Conservation (phyloP, 2,888 invertebrate species). For the Phaedon cochleariae region DNA sequence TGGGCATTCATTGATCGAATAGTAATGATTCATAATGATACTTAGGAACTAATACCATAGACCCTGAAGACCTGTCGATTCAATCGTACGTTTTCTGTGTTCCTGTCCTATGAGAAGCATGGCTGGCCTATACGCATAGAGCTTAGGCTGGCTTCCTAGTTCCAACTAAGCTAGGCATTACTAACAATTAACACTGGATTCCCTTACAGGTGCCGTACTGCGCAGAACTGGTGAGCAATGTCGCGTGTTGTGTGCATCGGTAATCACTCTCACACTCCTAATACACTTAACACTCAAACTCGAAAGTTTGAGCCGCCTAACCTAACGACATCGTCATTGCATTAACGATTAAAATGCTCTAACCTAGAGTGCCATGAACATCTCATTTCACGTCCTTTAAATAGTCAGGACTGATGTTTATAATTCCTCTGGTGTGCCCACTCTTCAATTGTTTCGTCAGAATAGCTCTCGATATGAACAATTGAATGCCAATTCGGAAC, state of each 20-base stretch:
- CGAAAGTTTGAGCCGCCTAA: constrained; percentile 19
- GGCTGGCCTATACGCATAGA: constrained; percentile 53
- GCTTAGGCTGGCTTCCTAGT: constrained; percentile 56
- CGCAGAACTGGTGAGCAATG: constrained; percentile 94
- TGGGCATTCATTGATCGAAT: too few species aligned
- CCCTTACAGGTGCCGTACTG: constrained; percentile 88
- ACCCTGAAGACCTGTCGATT: too few species aligned
- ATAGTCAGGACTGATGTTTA: too few species aligned
- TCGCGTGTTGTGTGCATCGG: constrained; percentile 95
- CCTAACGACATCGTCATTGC: constrained; percentile 19
- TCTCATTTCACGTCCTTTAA: too few species aligned
- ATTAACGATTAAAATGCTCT: not conserved
- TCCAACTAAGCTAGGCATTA: constrained; percentile 58
- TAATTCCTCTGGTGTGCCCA: too few species aligned
- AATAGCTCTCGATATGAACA: too few species aligned
- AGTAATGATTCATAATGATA: too few species aligned
- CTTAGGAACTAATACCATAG: too few species aligned
- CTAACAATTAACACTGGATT: constrained; percentile 66
- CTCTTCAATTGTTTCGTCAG: too few species aligned
- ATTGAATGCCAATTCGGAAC: too few species aligned
- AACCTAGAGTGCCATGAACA: not conserved
- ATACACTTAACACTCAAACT: constrained; percentile 53
- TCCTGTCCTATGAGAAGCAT: constrained; percentile 47
- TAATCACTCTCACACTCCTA: constrained; percentile 79
- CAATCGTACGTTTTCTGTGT: constrained; percentile 13